A percentile compares a stretch with the other conserved stretches of the same genome.
Evolutionary conservation across 2,797 vertebrate species (phyloP).

Genomic region (Gymnoscopelus braueri): DNA sequence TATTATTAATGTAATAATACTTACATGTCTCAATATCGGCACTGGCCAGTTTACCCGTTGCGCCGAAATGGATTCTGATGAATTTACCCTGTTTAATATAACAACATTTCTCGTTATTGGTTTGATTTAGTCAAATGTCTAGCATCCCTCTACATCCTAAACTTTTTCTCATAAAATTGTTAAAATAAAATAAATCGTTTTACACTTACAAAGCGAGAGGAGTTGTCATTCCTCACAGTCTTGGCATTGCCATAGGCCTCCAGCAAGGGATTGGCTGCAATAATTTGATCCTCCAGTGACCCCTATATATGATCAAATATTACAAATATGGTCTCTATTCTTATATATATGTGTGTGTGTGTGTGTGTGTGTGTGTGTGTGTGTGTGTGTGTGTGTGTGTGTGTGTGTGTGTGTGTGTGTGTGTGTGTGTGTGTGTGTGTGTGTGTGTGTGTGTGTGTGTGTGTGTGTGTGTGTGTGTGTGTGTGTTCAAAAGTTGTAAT

Average conservation of each 20-base stretch:
- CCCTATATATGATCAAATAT: conserved; percentile 69
- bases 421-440: too few relatives aligned
- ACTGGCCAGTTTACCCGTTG: conserved; percentile 88
- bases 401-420: too few relatives aligned
- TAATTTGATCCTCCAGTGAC: conserved; percentile 86
- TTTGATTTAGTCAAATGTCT: neutral
- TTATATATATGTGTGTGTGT: too few relatives aligned
- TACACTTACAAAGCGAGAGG: conserved; percentile 87
- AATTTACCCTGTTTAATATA: conserved; percentile 82
- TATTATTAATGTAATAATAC: conserved; percentile 46
- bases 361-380: too few relatives aligned
- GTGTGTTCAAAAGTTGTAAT: too few relatives aligned
- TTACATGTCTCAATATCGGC: conserved; percentile 93
- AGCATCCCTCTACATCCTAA: neutral
- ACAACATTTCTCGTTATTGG: neutral
- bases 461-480: too few relatives aligned
- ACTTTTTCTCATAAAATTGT: neutral
- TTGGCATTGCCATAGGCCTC: conserved; percentile 92
- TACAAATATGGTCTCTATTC: too few relatives aligned
- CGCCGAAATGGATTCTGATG: conserved; percentile 75
- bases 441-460: too few relatives aligned
- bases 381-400: too few relatives aligned
- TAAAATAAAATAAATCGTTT: neutral
- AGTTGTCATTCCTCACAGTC: conserved; percentile 93
- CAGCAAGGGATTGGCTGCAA: conserved; percentile 86